These are phyloP conservation scores for Oncorhynchus mykiss DNA, from an alignment of 2,113 vertebrate genomes.

Conservation along the genomic window DNA sequence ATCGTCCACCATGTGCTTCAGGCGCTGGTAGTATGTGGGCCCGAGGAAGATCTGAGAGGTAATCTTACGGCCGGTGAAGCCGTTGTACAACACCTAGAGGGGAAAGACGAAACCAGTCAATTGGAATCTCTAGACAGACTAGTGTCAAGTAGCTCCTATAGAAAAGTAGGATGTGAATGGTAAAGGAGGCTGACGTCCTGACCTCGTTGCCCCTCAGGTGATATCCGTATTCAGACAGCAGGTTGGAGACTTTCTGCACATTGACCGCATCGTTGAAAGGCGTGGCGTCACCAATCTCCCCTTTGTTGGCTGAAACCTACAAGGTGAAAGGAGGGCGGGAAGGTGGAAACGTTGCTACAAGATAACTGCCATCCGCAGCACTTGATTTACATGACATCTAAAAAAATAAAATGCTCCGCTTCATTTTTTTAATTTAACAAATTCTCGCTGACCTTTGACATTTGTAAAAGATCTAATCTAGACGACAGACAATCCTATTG, in stretches of 20 bases:
- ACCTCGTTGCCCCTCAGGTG: conserved; percentile 99
- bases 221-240: conserved; percentile 95
- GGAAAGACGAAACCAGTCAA: neutral
- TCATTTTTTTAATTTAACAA: no score
- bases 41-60: conserved; percentile 98
- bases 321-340: neutral
- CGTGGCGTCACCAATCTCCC: conserved; percentile 97
- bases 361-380: no score
- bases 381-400: no score
- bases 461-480: no score
- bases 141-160: neutral
- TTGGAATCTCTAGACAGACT: neutral
- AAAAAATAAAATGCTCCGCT: no score
- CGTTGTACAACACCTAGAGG: conserved; percentile 91
- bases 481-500: no score
- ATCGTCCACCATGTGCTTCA: conserved; percentile 99
- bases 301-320: conserved; percentile 97
- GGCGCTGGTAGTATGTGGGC: conserved; percentile 94
- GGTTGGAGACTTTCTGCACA: conserved; percentile 96
- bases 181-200: neutral
- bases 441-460: no score
- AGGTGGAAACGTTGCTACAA: no score
- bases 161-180: no score
- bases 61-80: conserved; percentile 96
- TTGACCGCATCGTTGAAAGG: conserved; percentile 98